phyloP scores from a whole-genome alignment of 1,140 invertebrate genomes.

The Hyposmocoma kahamanoa region DNA sequence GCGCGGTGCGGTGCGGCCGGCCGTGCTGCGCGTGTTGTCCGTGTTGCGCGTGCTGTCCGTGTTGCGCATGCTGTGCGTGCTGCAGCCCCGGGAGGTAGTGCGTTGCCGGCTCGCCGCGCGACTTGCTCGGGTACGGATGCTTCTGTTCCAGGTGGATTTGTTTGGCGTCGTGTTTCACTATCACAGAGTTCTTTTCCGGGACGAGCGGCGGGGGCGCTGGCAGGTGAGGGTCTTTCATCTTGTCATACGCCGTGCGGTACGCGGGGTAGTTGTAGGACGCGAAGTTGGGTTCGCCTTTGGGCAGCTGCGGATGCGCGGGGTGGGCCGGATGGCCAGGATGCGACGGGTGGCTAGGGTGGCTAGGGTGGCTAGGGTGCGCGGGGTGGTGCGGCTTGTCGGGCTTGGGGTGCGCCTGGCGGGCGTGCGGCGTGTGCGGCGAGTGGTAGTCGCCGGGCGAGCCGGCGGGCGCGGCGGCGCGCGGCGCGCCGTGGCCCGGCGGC shows the following conservation, averaged over 20 bases:
- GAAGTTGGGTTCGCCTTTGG: conserved; percentile 84
- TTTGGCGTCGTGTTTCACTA: conserved; percentile 84
- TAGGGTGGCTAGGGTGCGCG: neutral
- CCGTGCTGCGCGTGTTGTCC: conserved; percentile 78
- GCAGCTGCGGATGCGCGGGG: conserved; percentile 75
- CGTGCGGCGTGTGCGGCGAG: conserved; percentile 31
- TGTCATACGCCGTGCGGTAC: conserved; percentile 48
- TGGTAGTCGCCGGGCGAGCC: conserved; percentile 66
- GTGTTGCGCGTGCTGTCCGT: conserved; percentile 75
- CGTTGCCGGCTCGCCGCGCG: conserved; percentile 74
- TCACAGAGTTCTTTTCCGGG: conserved; percentile 84
- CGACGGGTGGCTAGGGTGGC: conserved; percentile 6
- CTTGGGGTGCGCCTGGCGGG: conserved; percentile 29
- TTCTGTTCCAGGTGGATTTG: conserved; percentile 75
- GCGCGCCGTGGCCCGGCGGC: conserved; percentile 26
- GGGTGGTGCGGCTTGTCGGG: neutral
- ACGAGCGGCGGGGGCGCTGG: conserved; percentile 77
- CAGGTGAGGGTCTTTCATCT: conserved; percentile 74
- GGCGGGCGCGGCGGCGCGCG: conserved; percentile 44
- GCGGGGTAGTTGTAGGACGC: conserved; percentile 77
- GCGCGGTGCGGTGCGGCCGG: conserved; percentile 76
- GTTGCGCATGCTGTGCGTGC: conserved; percentile 82
- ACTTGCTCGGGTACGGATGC: conserved; percentile 78
- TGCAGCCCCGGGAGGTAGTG: conserved; percentile 76
- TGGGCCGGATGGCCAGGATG: neutral